phyloP scores from a whole-genome alignment of 1,140 invertebrate genomes.

The Cydia strobilella region DNA sequence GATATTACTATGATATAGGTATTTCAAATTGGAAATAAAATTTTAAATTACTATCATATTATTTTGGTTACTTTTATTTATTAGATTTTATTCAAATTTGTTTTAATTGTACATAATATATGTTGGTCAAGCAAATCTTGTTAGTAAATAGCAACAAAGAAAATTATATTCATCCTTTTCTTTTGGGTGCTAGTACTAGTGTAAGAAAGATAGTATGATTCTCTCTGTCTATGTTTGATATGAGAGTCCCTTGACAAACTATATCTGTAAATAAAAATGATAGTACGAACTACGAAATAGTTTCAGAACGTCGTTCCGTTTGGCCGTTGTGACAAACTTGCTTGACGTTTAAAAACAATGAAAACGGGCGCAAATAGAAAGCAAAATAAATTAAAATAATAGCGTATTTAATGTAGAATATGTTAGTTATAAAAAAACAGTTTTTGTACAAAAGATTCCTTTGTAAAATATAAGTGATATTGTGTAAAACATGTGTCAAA shows the following conservation, averaged over 20 bases:
- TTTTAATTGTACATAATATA: background rate
- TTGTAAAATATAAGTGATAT: background rate
- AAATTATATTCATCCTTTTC: too few species aligned
- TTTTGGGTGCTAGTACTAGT: too few species aligned
- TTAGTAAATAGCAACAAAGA: too few species aligned
- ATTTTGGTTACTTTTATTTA: background rate
- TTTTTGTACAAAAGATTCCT: background rate
- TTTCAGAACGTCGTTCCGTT: background rate
- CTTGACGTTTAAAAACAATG: constrained; percentile 47
- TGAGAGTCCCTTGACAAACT: too few species aligned
- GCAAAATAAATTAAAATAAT: background rate
- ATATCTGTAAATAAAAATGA: too few species aligned
- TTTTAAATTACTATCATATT: too few species aligned
- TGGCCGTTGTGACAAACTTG: constrained; percentile 53
- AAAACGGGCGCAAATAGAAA: constrained; percentile 18
- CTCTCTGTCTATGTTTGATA: too few species aligned
- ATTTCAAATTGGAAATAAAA: too few species aligned
- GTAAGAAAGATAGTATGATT: too few species aligned
- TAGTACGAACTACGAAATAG: too few species aligned
- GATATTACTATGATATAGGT: too few species aligned
- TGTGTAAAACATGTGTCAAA: constrained; percentile 10
- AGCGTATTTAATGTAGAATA: background rate
- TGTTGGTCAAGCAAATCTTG: too few species aligned
- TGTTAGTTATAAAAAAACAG: background rate
- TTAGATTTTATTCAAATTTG: constrained; percentile 5